Evolutionary conservation across 2,113 vertebrate species (phyloP).

Genomic region (Tragelaphus scriptus): DNA sequence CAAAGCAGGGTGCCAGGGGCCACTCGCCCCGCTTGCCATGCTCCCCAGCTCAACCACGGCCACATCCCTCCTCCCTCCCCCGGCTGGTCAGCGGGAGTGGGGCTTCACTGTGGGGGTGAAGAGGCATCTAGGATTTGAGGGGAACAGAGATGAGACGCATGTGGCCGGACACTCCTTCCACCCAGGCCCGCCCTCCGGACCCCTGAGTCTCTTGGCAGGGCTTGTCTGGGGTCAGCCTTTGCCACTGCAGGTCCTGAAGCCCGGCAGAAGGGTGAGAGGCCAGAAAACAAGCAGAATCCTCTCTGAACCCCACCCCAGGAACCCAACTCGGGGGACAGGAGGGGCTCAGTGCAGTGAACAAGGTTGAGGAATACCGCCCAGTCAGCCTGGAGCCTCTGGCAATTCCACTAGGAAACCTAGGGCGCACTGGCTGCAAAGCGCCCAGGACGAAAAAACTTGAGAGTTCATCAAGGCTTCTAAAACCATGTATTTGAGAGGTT

Average conservation of each 20-base stretch:
- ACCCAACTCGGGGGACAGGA: neutral
- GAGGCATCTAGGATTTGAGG: neutral
- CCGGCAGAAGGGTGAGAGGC: neutral
- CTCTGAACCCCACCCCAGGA: neutral
- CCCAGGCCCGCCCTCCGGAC: too few relatives aligned
- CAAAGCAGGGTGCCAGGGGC: neutral
- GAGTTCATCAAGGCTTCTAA: neutral
- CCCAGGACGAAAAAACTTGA: neutral
- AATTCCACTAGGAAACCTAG: neutral
- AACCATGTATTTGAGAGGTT: neutral
- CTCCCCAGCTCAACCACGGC: neutral
- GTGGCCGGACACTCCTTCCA: neutral
- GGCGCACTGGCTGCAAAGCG: neutral
- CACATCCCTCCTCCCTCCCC: neutral
- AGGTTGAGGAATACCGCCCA: neutral
- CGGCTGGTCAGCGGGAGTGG: rapidly evolving
- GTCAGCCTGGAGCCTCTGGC: neutral
- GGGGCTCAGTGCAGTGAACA: neutral
- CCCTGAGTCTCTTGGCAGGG: neutral
- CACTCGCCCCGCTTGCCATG: rapidly evolving
- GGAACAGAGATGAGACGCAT: neutral
- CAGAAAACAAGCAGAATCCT: neutral
- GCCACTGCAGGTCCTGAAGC: neutral
- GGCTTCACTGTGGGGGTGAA: neutral
- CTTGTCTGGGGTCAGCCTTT: neutral